Evolutionary conservation across 2,888 invertebrate species (phyloP).

Genomic region (Steinernema hermaphroditum): DNA sequence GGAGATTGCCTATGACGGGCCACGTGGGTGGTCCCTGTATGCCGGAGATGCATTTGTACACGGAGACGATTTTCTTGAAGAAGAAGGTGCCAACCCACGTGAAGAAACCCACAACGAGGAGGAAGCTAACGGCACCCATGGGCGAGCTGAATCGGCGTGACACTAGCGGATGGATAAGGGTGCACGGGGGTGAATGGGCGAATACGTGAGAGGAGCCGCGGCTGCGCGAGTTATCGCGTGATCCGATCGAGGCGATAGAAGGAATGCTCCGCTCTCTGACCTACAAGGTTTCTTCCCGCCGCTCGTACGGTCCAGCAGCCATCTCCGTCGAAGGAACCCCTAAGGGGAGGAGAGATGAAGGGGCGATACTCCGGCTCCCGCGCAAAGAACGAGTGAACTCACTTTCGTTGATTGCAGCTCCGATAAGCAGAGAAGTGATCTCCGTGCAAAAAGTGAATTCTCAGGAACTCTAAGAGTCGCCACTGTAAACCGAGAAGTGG

Average conservation of each 20-base stretch:
- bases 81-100: conserved; percentile 17
- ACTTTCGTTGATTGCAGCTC: neutral
- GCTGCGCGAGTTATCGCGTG: conserved; percentile 27
- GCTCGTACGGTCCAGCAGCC: conserved; percentile 2
- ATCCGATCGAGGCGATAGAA: conserved; percentile 31
- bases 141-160: neutral
- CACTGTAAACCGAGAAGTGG: neutral
- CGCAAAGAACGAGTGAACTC: conserved; percentile 17
- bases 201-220: neutral
- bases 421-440: neutral
- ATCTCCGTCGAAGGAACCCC: neutral
- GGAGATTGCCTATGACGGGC: conserved; percentile 61
- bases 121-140: conserved; percentile 18
- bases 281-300: conserved; percentile 27
- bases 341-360: conserved; percentile 22
- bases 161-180: no score
- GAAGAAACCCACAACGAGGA: conserved; percentile 16
- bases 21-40: conserved; percentile 61
- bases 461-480: neutral
- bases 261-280: conserved; percentile 27
- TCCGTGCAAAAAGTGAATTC: conserved; percentile 26
- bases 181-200: no score
- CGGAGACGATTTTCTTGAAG: neutral
- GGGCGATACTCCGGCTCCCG: conserved; percentile 6
- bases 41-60: conserved; percentile 47